Evolutionary conservation across 2,113 vertebrate genomes (phyloP).

Genomic region (Nycticryphes semicollaris): DNA sequence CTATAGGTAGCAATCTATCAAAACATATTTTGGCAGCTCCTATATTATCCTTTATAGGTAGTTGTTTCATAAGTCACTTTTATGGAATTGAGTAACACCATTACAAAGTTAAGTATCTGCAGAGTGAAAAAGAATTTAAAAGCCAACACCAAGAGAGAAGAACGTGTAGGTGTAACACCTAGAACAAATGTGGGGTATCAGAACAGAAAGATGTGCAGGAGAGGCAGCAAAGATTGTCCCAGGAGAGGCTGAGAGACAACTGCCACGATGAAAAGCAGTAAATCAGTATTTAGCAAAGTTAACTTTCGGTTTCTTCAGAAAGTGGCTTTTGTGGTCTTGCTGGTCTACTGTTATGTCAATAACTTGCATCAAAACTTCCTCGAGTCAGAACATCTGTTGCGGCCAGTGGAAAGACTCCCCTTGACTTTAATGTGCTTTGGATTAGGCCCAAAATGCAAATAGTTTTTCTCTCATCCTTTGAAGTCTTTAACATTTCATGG

Average conservation of each 20-base stretch:
- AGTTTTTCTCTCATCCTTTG: conserved; percentile 49
- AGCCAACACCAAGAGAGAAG: neutral
- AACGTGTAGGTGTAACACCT: neutral
- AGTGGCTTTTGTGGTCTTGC: conserved; percentile 33
- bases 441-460: conserved; percentile 61
- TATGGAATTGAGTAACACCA: neutral
- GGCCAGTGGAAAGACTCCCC: conserved; percentile 35
- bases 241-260: neutral
- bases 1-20: neutral
- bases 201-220: neutral
- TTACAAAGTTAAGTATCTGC: neutral
- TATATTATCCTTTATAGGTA: neutral
- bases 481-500: conserved; percentile 60
- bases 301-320: neutral
- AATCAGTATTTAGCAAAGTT: neutral
- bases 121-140: neutral
- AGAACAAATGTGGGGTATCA: neutral
- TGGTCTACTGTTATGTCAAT: conserved; percentile 43
- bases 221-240: neutral
- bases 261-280: neutral
- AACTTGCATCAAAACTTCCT: conserved; percentile 48
- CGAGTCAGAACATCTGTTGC: conserved; percentile 49
- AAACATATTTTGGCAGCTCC: neutral
- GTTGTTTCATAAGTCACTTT: neutral
- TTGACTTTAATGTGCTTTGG: conserved; percentile 62